phyloP scores from a whole-genome alignment of 2,113 vertebrate genomes.

The Caracal caracal region DNA sequence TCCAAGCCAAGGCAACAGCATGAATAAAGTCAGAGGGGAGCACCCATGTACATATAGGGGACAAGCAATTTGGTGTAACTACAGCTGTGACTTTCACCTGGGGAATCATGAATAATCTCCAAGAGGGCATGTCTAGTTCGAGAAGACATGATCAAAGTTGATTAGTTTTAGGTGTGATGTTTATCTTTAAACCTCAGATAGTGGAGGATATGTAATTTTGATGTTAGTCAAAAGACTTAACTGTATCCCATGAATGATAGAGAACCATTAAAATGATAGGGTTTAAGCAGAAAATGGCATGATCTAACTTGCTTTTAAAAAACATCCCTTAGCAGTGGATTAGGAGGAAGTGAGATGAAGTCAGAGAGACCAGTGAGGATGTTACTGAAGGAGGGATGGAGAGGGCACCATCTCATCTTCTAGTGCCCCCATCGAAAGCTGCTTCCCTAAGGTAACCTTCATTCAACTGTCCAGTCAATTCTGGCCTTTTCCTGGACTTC shows the following conservation, averaged over 20 bases:
- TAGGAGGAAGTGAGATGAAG: neutral
- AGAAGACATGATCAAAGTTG: slow-evolving; percentile 29
- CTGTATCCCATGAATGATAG: neutral
- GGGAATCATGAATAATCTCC: neutral
- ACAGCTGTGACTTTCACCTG: neutral
- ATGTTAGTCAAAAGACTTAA: neutral
- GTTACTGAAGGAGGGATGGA: neutral
- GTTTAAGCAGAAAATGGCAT: slow-evolving; percentile 44
- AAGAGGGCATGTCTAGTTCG: slow-evolving; percentile 26
- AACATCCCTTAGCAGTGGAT: neutral
- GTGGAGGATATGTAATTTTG: slow-evolving; percentile 8
- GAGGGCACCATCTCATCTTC: neutral
- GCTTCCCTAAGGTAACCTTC: slow-evolving; percentile 29
- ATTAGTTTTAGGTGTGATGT: slow-evolving; percentile 18
- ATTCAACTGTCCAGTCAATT: neutral
- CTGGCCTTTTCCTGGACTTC: slow-evolving; percentile 24
- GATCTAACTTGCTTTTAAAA: neutral
- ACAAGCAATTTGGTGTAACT: slow-evolving; percentile 16
- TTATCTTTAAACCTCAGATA: slow-evolving; percentile 45
- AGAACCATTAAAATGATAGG: slow-evolving; percentile 5
- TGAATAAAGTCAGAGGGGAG: neutral
- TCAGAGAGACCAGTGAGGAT: neutral
- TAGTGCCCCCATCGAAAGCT: neutral
- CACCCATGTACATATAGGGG: neutral
- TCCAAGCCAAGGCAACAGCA: slow-evolving; percentile 12